phyloP scores from a whole-genome alignment of 2,888 invertebrate genomes.

The Tipula helvola region DNA sequence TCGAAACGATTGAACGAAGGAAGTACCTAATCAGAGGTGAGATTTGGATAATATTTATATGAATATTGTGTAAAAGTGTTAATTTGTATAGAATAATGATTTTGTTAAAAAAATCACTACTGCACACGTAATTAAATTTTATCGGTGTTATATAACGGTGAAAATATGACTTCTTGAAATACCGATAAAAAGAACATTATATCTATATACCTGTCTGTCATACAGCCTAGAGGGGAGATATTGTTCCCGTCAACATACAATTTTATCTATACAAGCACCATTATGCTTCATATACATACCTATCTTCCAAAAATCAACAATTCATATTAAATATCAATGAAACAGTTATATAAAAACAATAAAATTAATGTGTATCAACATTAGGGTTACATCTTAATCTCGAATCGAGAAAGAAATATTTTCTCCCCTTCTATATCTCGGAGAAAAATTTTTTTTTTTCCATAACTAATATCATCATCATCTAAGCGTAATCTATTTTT shows the following conservation, averaged over 20 bases:
- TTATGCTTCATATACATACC: not conserved
- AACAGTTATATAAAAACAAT: not conserved
- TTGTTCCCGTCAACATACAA: not conserved
- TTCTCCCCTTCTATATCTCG: not conserved
- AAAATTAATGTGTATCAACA: constrained; percentile 4
- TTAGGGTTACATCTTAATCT: constrained; percentile 4
- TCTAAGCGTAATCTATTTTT: constrained; percentile 4
- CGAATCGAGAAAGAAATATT: not conserved
- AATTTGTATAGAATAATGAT: too few relatives aligned
- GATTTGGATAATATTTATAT: not conserved
- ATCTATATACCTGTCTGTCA: not conserved
- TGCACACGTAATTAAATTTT: too few relatives aligned
- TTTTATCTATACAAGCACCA: not conserved
- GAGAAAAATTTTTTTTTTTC: not conserved
- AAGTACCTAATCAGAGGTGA: not conserved
- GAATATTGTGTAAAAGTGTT: not conserved
- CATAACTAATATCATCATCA: constrained; percentile 4
- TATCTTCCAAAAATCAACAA: not conserved
- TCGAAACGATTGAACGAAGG: not conserved
- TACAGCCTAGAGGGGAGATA: not conserved
- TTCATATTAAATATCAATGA: constrained; percentile 4
- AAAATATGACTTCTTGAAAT: not conserved
- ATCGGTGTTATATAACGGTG: too few relatives aligned
- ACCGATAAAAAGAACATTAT: not conserved
- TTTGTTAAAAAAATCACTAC: too few relatives aligned